These are phyloP conservation scores for Xiphias gladius DNA, from an alignment of 2,113 vertebrate genomes.

Conservation along the genomic window DNA sequence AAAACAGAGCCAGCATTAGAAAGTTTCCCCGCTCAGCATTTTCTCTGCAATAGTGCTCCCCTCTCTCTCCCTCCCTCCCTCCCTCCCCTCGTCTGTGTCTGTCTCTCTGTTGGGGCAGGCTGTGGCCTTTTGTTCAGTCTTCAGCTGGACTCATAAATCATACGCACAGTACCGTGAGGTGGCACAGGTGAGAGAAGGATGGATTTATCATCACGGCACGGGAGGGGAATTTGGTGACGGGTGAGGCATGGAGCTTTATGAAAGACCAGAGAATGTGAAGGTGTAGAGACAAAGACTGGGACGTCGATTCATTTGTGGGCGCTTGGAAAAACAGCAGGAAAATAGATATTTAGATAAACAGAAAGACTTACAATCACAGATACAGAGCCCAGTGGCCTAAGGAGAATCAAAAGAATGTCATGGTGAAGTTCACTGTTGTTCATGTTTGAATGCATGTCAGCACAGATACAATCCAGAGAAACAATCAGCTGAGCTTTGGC, in stretches of 20 bases:
- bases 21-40: conserved; percentile 62
- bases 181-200: conserved; percentile 65
- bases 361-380: conserved; percentile 5
- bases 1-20: conserved; percentile 57
- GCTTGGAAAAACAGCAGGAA: conserved; percentile 16
- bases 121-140: conserved; percentile 68
- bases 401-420: conserved; percentile 37
- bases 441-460: conserved; percentile 53
- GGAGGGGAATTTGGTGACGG: conserved; percentile 37
- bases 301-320: conserved; percentile 42
- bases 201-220: conserved; percentile 71
- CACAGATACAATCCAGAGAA: conserved; percentile 44
- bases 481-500: conserved; percentile 54
- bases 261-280: conserved; percentile 26
- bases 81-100: conserved; percentile 28
- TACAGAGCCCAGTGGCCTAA: conserved; percentile 43
- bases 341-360: conserved; percentile 30
- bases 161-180: conserved; percentile 42
- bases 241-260: conserved; percentile 35
- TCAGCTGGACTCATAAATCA: conserved; percentile 76
- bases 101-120: conserved; percentile 38
- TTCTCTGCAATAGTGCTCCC: conserved; percentile 19
- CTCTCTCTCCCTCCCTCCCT: neutral
- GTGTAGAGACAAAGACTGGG: conserved; percentile 22
- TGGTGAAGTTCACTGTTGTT: conserved; percentile 33